Percentiles rank a stretch among this genome's conserved stretches.
Evolutionary conservation across 2,797 vertebrate species (phyloP).

Genomic region (Enteromius unitaeniatus): DNA sequence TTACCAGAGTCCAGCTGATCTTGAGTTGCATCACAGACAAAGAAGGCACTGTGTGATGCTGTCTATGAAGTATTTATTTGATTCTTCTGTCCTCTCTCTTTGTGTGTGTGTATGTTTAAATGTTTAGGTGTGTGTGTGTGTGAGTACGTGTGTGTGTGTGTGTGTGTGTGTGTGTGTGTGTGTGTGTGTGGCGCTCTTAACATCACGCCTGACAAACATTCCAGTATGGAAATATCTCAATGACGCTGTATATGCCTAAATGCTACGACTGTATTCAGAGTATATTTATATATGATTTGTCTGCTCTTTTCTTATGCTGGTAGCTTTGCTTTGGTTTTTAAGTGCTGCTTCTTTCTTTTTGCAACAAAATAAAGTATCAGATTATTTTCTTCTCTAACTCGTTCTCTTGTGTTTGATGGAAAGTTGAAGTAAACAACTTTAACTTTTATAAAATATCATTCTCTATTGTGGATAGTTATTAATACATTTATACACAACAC

Average conservation of each 20-base stretch:
- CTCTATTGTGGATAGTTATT: neutral
- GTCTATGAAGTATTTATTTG: constrained; percentile 84
- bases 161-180: constrained; percentile 79
- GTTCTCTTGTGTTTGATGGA: neutral
- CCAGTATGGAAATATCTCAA: constrained; percentile 68
- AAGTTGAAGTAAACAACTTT: no score
- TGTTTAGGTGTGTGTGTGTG: constrained; percentile 48
- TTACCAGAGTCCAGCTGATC: constrained; percentile 85
- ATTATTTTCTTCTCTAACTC: constrained; percentile 53
- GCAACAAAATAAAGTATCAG: constrained; percentile 78
- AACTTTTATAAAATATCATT: neutral
- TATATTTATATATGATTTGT: constrained; percentile 76
- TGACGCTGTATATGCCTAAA: constrained; percentile 67
- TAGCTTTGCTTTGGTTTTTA: constrained; percentile 69
- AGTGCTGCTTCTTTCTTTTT: constrained; percentile 75
- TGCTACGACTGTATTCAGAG: constrained; percentile 69
- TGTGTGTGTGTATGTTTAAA: no score
- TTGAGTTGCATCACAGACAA: constrained; percentile 78
- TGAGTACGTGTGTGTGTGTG: constrained; percentile 75
- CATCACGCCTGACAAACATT: constrained; percentile 66
- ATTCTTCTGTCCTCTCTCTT: constrained; percentile 81
- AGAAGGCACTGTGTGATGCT: constrained; percentile 82
- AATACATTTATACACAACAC: neutral
- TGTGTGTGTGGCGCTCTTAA: constrained; percentile 75
- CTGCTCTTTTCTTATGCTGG: constrained; percentile 66